phyloP scores from a whole-genome alignment of 2,113 vertebrate species.

The Grus americana region DNA sequence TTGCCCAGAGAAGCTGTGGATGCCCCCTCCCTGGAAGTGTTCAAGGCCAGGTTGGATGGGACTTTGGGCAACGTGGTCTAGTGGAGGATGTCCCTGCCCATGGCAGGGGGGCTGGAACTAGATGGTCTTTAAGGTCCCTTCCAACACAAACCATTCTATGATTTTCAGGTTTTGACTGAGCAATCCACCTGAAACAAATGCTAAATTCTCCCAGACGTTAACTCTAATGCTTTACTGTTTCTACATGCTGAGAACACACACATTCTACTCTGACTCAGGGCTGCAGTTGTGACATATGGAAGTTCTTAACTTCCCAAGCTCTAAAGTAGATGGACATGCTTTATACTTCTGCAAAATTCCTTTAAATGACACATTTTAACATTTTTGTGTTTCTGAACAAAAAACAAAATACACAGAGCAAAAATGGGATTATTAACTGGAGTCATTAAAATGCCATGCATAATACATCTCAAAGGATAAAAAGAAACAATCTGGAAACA shows the following conservation, averaged over 20 bases:
- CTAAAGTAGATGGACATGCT: background rate
- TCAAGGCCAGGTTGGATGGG: too few relatives aligned
- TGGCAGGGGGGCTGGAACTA: too few relatives aligned
- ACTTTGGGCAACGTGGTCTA: too few relatives aligned
- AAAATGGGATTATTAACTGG: background rate
- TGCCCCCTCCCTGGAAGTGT: too few relatives aligned
- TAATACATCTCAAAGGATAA: background rate
- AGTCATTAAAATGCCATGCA: background rate
- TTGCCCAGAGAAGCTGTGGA: too few relatives aligned
- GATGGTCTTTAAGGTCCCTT: too few relatives aligned
- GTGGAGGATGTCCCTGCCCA: too few relatives aligned
- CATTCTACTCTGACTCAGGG: background rate
- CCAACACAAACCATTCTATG: too few relatives aligned
- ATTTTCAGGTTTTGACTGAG: background rate
- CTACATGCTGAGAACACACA: background rate
- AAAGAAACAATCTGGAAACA: background rate
- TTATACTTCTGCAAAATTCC: background rate
- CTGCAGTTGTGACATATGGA: background rate
- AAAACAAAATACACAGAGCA: background rate
- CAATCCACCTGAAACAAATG: constrained; percentile 8
- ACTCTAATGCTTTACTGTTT: background rate
- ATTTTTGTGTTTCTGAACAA: background rate
- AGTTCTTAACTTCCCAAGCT: background rate
- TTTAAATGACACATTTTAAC: background rate
- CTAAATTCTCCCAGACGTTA: background rate